Conservation (phyloP, 92 coral and sea anemone genomes). For the Porites evermanni region DNA sequence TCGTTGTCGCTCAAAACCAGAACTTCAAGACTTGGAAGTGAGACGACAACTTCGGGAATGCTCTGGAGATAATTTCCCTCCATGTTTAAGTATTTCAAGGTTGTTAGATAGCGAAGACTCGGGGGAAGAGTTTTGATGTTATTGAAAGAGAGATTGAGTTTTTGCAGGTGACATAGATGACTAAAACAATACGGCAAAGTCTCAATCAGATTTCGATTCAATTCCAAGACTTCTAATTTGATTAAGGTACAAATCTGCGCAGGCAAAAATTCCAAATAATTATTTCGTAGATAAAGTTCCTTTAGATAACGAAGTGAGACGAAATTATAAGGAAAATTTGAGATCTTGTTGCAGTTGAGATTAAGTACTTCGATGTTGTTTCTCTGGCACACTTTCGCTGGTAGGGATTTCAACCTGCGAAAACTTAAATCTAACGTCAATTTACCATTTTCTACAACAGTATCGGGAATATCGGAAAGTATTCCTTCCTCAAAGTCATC, state of each 20-base stretch:
- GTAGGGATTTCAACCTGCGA: slow-evolving; percentile 66
- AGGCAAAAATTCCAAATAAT: slow-evolving; percentile 80
- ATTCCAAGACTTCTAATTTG: slow-evolving; percentile 76
- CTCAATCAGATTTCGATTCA: slow-evolving; percentile 70
- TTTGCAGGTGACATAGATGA: slow-evolving; percentile 67
- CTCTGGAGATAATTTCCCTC: slow-evolving; percentile 69
- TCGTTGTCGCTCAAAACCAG: slow-evolving; percentile 85
- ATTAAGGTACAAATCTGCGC: slow-evolving; percentile 85
- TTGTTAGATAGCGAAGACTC: slow-evolving; percentile 65
- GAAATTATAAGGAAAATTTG: slow-evolving; percentile 78
- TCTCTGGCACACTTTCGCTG: slow-evolving; percentile 62
- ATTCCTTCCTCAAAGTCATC: slow-evolving; percentile 59
- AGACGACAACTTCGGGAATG: slow-evolving; percentile 69
- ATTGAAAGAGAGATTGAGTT: slow-evolving; percentile 69
- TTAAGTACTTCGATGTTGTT: slow-evolving; percentile 60
- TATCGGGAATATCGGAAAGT: slow-evolving; percentile 61
- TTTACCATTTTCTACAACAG: slow-evolving; percentile 62
- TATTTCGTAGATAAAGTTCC: slow-evolving; percentile 78
- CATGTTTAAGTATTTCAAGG: slow-evolving; percentile 65
- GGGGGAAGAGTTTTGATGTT: slow-evolving; percentile 63
- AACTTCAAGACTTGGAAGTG: slow-evolving; percentile 66
- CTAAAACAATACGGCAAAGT: slow-evolving; percentile 80
- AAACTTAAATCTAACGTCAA: slow-evolving; percentile 75
- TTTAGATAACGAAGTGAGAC: slow-evolving; percentile 70
- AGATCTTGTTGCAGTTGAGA: slow-evolving; percentile 76